Evolutionary conservation across 2,888 invertebrate genomes (phyloP), one percentile per base, ranked within the genome.

Genomic region (Actias luna): DNA sequence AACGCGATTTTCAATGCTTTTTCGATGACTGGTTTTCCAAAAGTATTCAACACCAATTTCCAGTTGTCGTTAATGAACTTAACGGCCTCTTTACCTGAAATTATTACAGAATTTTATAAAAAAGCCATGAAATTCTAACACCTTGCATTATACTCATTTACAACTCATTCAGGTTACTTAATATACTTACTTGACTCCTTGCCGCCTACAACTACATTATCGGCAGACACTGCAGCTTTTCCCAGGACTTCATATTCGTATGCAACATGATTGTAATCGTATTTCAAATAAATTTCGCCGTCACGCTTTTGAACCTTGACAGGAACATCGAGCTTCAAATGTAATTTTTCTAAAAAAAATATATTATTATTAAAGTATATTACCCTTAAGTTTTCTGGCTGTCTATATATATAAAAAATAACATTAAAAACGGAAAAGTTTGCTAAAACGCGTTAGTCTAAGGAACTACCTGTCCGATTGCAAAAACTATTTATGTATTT

Each of bases 1-100:
- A 71, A 73, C 42, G 74, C 78, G 25, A 75, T 68, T 3, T 77
- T 73, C 52, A 79, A 62, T 0, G 78, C 78, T 64, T 76, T 77
- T 39, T 80, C 73, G 2, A 82, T 33, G 50, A 85, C 77, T 2
- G 65, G 60, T 64, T 72, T 63, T 5, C 80, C 83, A 18, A 80
- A 76, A 1, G 67, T 64, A 14, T 73, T 63, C 65, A 81, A 64
- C 1, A 81, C 10, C 0, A 73, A 65, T 25, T 65, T 73, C 74
- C 76, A 80, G 52, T 83, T 77, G 3, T 74, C 62, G 36, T 80
- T 83, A 12, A 84, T 18, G 35, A 73, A 66, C 0, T 25, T 7
- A 0, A 61, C 52, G 2, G 73, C 50, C 5, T 18, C 14, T 52
- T 67, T 33, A 61, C 72, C 79, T 79, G 64, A 0, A 67, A 71